Evolutionary conservation across 2,888 invertebrate species (phyloP).

Genomic region (Heteromyza rotundicornis): DNA sequence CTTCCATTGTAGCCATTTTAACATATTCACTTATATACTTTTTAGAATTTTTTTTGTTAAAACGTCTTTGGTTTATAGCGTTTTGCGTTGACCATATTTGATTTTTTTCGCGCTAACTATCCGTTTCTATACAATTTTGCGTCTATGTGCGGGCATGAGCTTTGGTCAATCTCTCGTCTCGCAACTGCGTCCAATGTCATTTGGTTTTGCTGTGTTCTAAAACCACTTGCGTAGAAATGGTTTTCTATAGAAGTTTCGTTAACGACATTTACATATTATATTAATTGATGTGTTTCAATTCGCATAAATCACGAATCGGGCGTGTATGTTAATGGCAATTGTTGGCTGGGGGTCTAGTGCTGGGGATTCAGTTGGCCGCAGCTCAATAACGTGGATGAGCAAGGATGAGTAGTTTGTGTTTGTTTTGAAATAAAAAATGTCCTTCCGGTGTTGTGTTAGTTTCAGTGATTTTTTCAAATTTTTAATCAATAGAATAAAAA

Average conservation of each 20-base stretch:
- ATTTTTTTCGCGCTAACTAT: neutral
- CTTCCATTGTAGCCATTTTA: constrained; percentile 11
- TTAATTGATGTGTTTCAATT: constrained; percentile 14
- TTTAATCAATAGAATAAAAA: too few species aligned
- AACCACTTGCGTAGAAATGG: neutral
- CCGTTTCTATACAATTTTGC: neutral
- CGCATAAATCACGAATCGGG: constrained; percentile 15
- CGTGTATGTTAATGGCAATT: constrained; percentile 9
- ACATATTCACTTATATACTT: constrained; percentile 12
- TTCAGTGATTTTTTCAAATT: too few species aligned
- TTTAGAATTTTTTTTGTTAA: neutral
- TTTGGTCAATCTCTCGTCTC: neutral
- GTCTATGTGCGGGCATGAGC: neutral
- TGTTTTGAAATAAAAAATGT: neutral
- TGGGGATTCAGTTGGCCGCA: neutral
- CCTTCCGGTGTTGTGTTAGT: neutral
- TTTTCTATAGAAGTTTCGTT: neutral
- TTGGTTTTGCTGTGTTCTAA: constrained; percentile 2
- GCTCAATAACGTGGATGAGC: neutral
- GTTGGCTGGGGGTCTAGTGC: neutral
- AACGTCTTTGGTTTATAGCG: neutral
- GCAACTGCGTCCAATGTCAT: constrained; percentile 15
- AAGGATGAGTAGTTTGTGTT: neutral
- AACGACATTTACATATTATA: constrained; percentile 2
- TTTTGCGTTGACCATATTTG: neutral